Percentiles rank a stretch among this genome's conserved stretches.
phyloP scores from a whole-genome alignment of 2,797 vertebrate genomes.

The Chromobotia macracanthus region DNA sequence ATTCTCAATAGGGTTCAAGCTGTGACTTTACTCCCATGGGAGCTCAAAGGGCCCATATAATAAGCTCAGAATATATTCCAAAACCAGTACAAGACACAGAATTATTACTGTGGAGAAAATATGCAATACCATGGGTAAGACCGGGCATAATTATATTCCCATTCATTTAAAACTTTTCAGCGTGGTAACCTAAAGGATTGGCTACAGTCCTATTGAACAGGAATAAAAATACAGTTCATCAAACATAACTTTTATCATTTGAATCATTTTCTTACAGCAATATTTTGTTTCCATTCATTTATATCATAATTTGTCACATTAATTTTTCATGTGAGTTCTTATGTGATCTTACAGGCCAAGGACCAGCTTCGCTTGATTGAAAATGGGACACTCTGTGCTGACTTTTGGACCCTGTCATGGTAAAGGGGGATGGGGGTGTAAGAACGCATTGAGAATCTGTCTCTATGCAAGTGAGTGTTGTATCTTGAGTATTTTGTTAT shows the following conservation, averaged over 20 bases:
- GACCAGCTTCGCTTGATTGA: background rate
- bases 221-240: too few species aligned
- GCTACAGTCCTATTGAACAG: background rate
- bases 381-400: too few species aligned
- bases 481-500: too few species aligned
- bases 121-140: background rate
- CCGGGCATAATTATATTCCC: too few species aligned
- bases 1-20: slow-evolving; percentile 40
- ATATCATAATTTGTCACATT: background rate
- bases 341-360: background rate
- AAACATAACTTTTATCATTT: too few species aligned
- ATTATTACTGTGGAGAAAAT: slow-evolving; percentile 29
- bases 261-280: too few species aligned
- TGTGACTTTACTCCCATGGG: slow-evolving; percentile 23
- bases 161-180: background rate
- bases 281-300: too few species aligned
- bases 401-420: background rate
- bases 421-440: background rate
- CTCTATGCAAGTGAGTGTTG: background rate
- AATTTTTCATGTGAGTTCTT: background rate
- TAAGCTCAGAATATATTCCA: slow-evolving; percentile 49
- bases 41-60: slow-evolving; percentile 42
- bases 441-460: background rate
- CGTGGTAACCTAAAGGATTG: background rate
- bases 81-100: slow-evolving; percentile 16